These are phyloP conservation scores for Megamerina dolium DNA, from an alignment of 2,888 invertebrate genomes.

Conservation along the genomic window DNA sequence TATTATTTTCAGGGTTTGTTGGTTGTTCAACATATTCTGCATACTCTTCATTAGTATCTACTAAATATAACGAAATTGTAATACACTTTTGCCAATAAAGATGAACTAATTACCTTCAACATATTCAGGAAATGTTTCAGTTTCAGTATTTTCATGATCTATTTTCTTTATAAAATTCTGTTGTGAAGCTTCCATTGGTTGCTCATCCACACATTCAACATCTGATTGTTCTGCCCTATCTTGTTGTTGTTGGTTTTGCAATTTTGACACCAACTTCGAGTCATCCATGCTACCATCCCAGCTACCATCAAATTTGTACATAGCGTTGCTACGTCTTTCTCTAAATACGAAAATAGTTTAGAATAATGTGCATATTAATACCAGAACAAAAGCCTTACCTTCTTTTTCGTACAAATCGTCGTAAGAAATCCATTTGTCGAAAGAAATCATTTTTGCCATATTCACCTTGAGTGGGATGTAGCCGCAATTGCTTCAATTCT, in stretches of 20 bases:
- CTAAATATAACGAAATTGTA: conserved; percentile 3
- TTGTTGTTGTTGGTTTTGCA: conserved; percentile 1
- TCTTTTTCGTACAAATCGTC: conserved; percentile 39
- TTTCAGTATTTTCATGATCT: conserved; percentile 7
- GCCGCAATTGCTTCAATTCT: conserved; percentile 41
- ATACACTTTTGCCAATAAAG: too few relatives aligned
- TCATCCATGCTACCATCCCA: conserved; percentile 17
- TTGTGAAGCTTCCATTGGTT: conserved; percentile 14
- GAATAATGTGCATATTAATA: too few relatives aligned
- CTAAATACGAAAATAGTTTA: too few relatives aligned
- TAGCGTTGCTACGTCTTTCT: conserved; percentile 30
- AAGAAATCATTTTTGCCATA: conserved; percentile 40
- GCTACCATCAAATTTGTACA: conserved; percentile 21
- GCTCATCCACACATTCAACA: conserved; percentile 7
- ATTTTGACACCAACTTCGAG: conserved; percentile 2
- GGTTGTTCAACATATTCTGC: conserved; percentile 18
- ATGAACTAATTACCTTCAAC: conserved; percentile 22
- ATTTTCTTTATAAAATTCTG: conserved; percentile 1
- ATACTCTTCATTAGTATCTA: conserved; percentile 16
- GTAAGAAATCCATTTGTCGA: conserved; percentile 40
- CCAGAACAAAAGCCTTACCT: too few relatives aligned
- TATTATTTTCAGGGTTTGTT: too few relatives aligned
- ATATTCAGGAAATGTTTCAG: conserved; percentile 20
- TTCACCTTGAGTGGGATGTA: conserved; percentile 32
- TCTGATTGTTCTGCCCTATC: conserved; percentile 10